Base-by-base conservation (phyloP, 2,888 invertebrate species). In the Parascotia fuliginaria region DNA sequence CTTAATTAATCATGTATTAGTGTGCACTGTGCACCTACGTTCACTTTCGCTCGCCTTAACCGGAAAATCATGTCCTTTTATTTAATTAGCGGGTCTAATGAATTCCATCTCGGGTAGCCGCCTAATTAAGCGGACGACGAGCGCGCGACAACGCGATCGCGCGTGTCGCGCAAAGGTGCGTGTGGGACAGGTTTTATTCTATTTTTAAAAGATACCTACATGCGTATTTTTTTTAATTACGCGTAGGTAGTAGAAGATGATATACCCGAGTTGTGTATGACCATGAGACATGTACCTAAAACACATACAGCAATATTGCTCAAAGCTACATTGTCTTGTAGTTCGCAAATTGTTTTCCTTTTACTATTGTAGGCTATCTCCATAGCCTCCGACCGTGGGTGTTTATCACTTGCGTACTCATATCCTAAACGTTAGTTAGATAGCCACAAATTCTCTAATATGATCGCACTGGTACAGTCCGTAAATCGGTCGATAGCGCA, bases 51-150 rank as follows among this genome's bases (percentile, higher is more conserved):
- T 37, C 51, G 24, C 67, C 82, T 81, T 81, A 81, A 79, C 79
- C 75, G 81, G 82, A 77, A 79, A 85, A 81, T 84, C 86, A 82
- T 85, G 87, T 79, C 77, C 75, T 74, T 77, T 79, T 81, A 81
- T 82, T 85, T 89, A 89, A 87, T 89, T 88, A 77, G 85, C 67
- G 71, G 61, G 66, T 72, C 74, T 87, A 87, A 88, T 87, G 83
- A 88, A 87, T 81, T 75, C 87, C 85, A 81, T 87, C 81, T 79
- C 76, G 68, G 85, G 84, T 71, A 71, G 63, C 72, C 68, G 48
- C 72, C 81, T 82, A 83, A 87, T 87, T 85, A 85, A 85, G 65
- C 73, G 56, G 58, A 68, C 60, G 61, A 47, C 40, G 51, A 62
- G 50, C 53, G 55, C 55, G 65, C 57, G 65, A 67, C 68, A 50